A percentile compares a stretch with the other conserved stretches of the same genome.
Conservation (phyloP, 2,888 invertebrate species). For the Ornithoptera alexandrae region DNA sequence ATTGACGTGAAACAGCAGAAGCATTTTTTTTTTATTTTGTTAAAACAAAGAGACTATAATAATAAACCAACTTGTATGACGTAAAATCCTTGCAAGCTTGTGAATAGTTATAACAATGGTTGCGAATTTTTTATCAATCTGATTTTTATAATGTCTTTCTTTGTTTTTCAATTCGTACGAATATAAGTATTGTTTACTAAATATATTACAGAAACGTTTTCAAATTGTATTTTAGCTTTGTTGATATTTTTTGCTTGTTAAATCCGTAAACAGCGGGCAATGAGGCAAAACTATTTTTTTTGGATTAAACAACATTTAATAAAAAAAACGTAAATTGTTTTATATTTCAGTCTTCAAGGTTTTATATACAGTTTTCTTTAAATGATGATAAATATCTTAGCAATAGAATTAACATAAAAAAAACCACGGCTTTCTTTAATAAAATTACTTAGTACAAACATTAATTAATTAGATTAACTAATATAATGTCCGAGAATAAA, state of each 20-base stretch:
- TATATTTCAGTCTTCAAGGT: too few relatives aligned
- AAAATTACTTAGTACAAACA: too few relatives aligned
- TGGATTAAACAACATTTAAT: background rate
- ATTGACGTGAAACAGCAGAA: constrained; percentile 10
- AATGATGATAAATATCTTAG: too few relatives aligned
- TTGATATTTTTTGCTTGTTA: background rate
- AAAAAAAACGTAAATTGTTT: too few relatives aligned
- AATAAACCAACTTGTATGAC: constrained; percentile 15
- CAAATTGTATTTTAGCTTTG: background rate
- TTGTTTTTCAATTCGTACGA: constrained; percentile 6
- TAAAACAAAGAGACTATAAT: constrained; percentile 5
- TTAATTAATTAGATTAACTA: too few relatives aligned
- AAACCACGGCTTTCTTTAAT: too few relatives aligned
- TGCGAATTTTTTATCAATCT: constrained; percentile 4
- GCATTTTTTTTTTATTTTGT: background rate
- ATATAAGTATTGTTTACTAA: too few relatives aligned
- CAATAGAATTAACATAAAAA: too few relatives aligned
- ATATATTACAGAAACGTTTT: too few relatives aligned
- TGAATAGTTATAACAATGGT: constrained; percentile 10
- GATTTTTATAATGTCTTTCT: background rate
- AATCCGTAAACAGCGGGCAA: constrained; percentile 19
- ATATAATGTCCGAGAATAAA: too few relatives aligned
- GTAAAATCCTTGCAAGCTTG: constrained; percentile 4
- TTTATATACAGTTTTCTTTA: too few relatives aligned
- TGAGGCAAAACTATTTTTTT: background rate